Evolutionary conservation across 2,797 vertebrate species (phyloP).

Genomic region (Apodemus agrarius): DNA sequence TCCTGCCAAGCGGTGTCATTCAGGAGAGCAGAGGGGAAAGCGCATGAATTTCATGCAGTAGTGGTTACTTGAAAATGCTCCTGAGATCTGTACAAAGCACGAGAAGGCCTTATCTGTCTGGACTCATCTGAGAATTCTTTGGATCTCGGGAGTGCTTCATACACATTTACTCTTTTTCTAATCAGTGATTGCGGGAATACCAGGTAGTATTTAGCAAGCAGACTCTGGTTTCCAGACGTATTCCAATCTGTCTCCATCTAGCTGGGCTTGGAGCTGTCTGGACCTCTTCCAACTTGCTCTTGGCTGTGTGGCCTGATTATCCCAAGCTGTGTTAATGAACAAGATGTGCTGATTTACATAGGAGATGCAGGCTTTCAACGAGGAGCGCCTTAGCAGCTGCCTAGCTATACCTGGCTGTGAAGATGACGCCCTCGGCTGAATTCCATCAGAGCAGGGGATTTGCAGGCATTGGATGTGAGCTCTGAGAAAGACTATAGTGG

Average conservation of each 20-base stretch:
- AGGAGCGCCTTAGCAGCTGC: neutral
- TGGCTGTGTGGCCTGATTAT: conserved; percentile 60
- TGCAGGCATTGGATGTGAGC: neutral
- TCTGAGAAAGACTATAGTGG: neutral
- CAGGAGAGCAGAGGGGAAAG: conserved; percentile 68
- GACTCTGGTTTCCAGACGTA: conserved; percentile 64
- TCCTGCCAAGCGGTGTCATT: conserved; percentile 79
- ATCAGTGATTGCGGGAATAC: conserved; percentile 17
- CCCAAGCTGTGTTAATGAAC: conserved; percentile 69
- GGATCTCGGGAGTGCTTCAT: neutral
- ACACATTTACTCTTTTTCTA: neutral
- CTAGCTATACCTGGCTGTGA: conserved; percentile 19
- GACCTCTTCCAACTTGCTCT: conserved; percentile 63
- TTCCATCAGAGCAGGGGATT: neutral
- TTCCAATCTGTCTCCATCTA: conserved; percentile 66
- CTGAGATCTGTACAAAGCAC: conserved; percentile 18
- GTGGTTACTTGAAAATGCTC: conserved; percentile 55
- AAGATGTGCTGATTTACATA: conserved; percentile 67
- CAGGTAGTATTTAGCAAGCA: conserved; percentile 63
- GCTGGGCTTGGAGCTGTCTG: conserved; percentile 65
- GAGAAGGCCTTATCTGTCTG: neutral
- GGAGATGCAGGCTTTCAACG: conserved; percentile 17
- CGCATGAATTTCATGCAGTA: conserved; percentile 42
- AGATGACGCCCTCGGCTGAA: neutral
- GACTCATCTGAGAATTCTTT: conserved; percentile 20